Conservation (phyloP, 2,113 vertebrate species). For the Anser brachyrhynchus region DNA sequence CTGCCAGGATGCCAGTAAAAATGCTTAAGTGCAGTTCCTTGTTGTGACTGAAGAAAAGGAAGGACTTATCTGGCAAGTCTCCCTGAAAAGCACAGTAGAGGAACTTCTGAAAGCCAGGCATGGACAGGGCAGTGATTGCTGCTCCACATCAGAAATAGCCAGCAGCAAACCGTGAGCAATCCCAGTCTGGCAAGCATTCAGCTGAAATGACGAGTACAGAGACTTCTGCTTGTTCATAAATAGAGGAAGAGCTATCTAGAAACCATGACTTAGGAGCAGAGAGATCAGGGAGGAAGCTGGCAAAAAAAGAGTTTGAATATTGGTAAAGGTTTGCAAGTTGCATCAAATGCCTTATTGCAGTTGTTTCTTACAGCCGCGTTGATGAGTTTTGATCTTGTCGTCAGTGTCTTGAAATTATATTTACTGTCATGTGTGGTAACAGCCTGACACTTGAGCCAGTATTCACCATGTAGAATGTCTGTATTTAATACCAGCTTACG, state of each 20-base stretch:
- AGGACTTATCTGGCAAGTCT: background rate
- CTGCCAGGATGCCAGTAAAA: background rate
- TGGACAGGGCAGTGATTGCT: background rate
- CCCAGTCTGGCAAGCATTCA: background rate
- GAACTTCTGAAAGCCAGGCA: background rate
- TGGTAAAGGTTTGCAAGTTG: background rate
- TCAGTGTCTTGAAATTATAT: background rate
- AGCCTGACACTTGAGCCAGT: background rate
- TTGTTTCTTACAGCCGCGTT: background rate
- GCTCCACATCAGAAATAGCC: background rate
- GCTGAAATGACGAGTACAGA: background rate
- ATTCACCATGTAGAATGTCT: background rate
- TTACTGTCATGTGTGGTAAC: background rate
- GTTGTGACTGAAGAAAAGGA: background rate
- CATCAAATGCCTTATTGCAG: rapidly evolving
- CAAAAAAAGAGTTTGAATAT: background rate
- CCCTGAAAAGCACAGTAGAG: background rate
- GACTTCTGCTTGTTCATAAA: background rate
- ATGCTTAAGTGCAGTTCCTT: background rate
- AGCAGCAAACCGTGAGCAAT: background rate
- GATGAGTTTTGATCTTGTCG: background rate
- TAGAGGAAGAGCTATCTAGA: background rate
- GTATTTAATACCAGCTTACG: background rate
- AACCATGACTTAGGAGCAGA: background rate
- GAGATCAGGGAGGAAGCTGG: background rate